Evolutionary conservation across 2,797 vertebrate genomes (phyloP).

Genomic region (Macropus fuliginosus): DNA sequence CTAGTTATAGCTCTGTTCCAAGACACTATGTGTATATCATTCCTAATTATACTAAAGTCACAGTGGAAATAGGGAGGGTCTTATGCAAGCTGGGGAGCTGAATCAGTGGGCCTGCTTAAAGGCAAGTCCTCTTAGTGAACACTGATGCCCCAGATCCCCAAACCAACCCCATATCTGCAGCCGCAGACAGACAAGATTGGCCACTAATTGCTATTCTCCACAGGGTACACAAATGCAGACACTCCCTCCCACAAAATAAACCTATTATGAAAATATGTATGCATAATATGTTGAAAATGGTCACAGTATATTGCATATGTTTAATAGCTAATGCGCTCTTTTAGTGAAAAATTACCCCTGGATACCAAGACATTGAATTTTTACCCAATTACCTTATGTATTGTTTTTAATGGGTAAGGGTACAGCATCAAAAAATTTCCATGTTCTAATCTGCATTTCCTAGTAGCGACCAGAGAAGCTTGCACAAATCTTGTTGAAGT

Average conservation of each 20-base stretch:
- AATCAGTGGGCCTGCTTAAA: not conserved
- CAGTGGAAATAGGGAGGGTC: not conserved
- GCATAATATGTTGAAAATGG: not conserved
- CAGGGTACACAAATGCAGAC: not conserved
- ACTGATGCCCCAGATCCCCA: not conserved
- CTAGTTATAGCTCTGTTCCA: not conserved
- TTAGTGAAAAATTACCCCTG: slow-evolving; percentile 21
- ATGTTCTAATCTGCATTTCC: not conserved
- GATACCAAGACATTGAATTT: not conserved
- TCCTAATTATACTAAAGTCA: not conserved
- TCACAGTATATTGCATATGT: not conserved
- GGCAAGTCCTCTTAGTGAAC: not conserved
- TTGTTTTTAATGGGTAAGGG: not conserved
- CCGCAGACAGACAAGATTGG: not conserved
- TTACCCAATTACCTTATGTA: slow-evolving; percentile 7
- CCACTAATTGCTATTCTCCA: not conserved
- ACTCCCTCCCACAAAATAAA: not conserved
- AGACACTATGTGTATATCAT: not conserved
- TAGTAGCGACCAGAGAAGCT: not conserved
- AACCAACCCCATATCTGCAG: not conserved
- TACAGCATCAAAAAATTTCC: not conserved
- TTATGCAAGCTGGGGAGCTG: not conserved
- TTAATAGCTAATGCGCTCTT: not conserved
- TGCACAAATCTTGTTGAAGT: not conserved
- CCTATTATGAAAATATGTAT: slow-evolving; percentile 22